Conservation (phyloP, 2,113 vertebrate species). For the Procavia capensis region DNA sequence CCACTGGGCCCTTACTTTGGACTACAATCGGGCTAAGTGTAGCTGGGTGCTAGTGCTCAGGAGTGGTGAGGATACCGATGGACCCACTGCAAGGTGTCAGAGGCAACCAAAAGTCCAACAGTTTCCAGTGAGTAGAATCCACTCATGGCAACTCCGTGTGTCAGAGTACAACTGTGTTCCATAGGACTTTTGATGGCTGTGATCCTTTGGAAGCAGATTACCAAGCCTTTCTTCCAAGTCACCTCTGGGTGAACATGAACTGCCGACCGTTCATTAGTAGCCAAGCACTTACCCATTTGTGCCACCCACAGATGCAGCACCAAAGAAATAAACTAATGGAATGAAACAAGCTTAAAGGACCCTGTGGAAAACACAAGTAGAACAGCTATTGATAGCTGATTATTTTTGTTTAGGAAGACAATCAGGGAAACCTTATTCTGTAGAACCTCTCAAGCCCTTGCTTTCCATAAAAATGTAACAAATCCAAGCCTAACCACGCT, state of each 20-base stretch:
- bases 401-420: background rate
- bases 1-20: background rate
- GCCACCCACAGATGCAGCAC: background rate
- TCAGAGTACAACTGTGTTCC: background rate
- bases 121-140: too few species aligned
- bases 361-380: background rate
- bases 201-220: background rate
- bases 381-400: background rate
- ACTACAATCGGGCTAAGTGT: background rate
- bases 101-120: too few species aligned
- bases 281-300: too few species aligned
- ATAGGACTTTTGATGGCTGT: background rate
- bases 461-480: background rate
- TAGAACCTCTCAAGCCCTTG: background rate
- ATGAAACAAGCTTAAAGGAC: background rate
- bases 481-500: rapidly evolving
- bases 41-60: background rate
- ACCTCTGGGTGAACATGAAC: background rate
- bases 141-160: too few species aligned
- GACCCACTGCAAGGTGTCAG: background rate
- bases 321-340: background rate
- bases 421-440: rapidly evolving
- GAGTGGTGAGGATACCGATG: background rate
- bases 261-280: too few species aligned
- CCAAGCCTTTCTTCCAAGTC: background rate